A percentile compares a stretch with the other conserved stretches of the same genome.
Evolutionary conservation across 1,140 invertebrate species (phyloP).

Genomic region (Paracyclopina nana): DNA sequence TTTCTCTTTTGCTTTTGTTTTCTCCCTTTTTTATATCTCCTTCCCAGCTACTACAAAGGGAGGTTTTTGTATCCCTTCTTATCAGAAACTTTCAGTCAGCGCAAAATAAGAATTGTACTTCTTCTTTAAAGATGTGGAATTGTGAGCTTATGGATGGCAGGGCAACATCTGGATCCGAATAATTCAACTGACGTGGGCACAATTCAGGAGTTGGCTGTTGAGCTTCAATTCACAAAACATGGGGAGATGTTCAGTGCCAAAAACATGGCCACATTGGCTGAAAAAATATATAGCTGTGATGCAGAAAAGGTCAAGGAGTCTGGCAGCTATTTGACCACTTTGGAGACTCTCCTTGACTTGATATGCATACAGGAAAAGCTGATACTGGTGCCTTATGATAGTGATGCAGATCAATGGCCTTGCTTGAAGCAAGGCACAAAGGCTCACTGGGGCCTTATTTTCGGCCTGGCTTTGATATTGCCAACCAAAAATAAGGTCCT

Average conservation of each 20-base stretch:
- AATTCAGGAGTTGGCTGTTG: constrained; percentile 31
- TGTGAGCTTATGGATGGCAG: background rate
- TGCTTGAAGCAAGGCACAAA: background rate
- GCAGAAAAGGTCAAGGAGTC: no score
- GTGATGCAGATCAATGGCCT: background rate
- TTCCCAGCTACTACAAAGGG: no score
- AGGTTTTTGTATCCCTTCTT: no score
- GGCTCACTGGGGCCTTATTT: background rate
- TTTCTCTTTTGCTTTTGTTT: no score
- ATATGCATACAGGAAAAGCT: background rate
- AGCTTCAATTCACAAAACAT: constrained; percentile 43
- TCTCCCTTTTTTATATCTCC: no score
- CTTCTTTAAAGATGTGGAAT: background rate
- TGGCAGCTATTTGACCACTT: no score
- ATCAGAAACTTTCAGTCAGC: no score
- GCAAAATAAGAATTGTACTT: no score
- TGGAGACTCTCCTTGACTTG: no score
- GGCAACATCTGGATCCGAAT: background rate
- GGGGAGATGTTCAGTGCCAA: constrained; percentile 68
- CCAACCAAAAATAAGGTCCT: background rate
- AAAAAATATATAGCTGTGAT: constrained; percentile 24
- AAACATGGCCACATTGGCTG: constrained; percentile 40
- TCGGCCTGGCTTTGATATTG: background rate
- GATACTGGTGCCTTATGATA: background rate
- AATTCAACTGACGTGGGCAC: background rate